Evolutionary conservation across 2,888 invertebrate genomes (phyloP).

Genomic region (Argyresthia goedartella): DNA sequence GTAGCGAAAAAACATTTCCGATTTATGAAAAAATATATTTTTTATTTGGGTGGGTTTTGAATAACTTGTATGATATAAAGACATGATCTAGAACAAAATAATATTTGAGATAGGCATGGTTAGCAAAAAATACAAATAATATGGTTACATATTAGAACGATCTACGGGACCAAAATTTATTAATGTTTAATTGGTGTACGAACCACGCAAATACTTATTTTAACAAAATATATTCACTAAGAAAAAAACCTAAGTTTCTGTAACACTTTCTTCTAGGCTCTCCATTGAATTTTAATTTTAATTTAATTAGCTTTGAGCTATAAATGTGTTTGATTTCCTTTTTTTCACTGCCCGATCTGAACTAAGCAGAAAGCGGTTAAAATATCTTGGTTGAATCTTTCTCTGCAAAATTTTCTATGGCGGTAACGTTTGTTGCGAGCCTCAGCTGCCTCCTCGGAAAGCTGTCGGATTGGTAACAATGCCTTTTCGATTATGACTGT

Average conservation of each 20-base stretch:
- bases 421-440: constrained; percentile 21
- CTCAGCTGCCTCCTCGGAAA: constrained; percentile 25
- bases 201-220: neutral
- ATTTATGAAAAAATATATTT: too few relatives aligned
- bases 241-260: neutral
- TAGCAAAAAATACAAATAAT: neutral
- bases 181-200: neutral
- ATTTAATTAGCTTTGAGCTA: too few relatives aligned
- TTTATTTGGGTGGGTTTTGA: neutral
- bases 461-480: constrained; percentile 21
- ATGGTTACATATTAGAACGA: neutral
- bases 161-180: neutral
- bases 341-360: constrained; percentile 11
- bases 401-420: constrained; percentile 16
- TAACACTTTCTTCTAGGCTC: too few relatives aligned
- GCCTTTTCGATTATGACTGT: constrained; percentile 16
- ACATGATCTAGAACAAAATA: too few relatives aligned
- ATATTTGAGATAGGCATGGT: too few relatives aligned
- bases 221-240: too few relatives aligned
- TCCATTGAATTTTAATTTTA: too few relatives aligned
- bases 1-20: too few relatives aligned
- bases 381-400: constrained; percentile 12
- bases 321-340: constrained; percentile 8
- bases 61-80: neutral
- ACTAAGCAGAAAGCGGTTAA: constrained; percentile 12